Evolutionary conservation across 1,140 invertebrate species (phyloP).

Genomic region (Lucilia sericata): DNA sequence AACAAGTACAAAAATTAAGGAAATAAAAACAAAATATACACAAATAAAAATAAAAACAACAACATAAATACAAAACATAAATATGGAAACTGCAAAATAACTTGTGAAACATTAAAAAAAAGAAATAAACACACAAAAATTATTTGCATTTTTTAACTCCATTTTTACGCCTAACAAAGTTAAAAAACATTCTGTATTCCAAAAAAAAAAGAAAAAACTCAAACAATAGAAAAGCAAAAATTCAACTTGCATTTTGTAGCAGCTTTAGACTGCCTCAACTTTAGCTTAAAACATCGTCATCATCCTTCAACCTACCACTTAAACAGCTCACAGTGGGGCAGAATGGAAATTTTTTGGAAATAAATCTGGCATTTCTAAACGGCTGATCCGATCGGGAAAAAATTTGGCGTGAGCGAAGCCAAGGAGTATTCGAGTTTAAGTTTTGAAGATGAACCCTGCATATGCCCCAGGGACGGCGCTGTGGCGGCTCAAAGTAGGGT

Average conservation of each 20-base stretch:
- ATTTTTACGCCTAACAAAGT: slow-evolving; percentile 23
- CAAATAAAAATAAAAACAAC: too few relatives aligned
- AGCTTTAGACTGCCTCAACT: not conserved
- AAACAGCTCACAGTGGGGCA: too few relatives aligned
- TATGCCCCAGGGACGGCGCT: too few relatives aligned
- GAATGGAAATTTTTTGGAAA: too few relatives aligned
- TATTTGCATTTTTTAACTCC: not conserved
- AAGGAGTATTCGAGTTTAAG: too few relatives aligned
- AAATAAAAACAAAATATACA: not conserved
- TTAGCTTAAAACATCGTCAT: too few relatives aligned
- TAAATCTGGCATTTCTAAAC: too few relatives aligned
- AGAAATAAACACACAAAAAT: not conserved
- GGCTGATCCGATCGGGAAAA: too few relatives aligned
- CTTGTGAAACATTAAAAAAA: not conserved
- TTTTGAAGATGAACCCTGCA: too few relatives aligned
- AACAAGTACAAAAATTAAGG: not conserved
- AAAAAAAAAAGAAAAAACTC: not conserved
- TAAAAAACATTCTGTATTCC: slow-evolving; percentile 6
- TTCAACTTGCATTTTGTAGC: slow-evolving; percentile 13
- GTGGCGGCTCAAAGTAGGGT: too few relatives aligned
- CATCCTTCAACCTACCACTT: too few relatives aligned
- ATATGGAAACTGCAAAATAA: not conserved
- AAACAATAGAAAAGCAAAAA: not conserved
- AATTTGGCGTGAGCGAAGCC: too few relatives aligned
- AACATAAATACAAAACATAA: slow-evolving; percentile 26